Evolutionary conservation across 2,797 vertebrate species (phyloP), one percentile per base, ranked within the genome.

Genomic region (Channallabes apus): DNA sequence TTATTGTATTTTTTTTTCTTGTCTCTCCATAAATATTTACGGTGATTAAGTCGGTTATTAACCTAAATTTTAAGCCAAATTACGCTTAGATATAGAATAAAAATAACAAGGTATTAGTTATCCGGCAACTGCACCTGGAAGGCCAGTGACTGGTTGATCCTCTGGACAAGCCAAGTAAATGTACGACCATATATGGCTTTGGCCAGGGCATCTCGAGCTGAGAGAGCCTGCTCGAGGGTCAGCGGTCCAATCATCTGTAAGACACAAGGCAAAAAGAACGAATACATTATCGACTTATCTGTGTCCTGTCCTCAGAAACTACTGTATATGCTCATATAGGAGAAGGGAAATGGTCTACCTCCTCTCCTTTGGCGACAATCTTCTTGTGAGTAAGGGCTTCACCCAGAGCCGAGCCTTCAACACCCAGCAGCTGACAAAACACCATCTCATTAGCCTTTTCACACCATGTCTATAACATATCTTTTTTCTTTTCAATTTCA

Each of bases 281-380:
- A 11, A 83, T 3, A 64, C 35, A 59, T 76, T 27, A 17, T 24
- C 18, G 27, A 22, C 22, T 46, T 46, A 46, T 73, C 71, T 56
- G 8, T 0, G 54, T 58, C 18, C 17, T 20, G 58, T 64, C 35
- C 54, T 61, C 20, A 54, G 38, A 76, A 41, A 51, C 12, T 51
- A 51, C 46, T 20, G 17, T 65, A 56, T 41, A 14, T 38, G 46
- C 4, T 32, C 6, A 17, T 27, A 51, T 8, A 32, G 11, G 68
- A 27, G 15, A n/a, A 68, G 71, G 61, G n/a, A 38, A 18, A 41
- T 6, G 17, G 24, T 68, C 89, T 89, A 99, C 98, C 97, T 99
- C 97, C 75, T 99, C 98, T 77, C 97, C 98, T 92, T 99, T 99
- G 87, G 98, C 97, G 54, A 96, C 98, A 91, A 99, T 97, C 92